Conservation (phyloP, 2,888 invertebrate genomes). For the Drosophila paracracens region DNA sequence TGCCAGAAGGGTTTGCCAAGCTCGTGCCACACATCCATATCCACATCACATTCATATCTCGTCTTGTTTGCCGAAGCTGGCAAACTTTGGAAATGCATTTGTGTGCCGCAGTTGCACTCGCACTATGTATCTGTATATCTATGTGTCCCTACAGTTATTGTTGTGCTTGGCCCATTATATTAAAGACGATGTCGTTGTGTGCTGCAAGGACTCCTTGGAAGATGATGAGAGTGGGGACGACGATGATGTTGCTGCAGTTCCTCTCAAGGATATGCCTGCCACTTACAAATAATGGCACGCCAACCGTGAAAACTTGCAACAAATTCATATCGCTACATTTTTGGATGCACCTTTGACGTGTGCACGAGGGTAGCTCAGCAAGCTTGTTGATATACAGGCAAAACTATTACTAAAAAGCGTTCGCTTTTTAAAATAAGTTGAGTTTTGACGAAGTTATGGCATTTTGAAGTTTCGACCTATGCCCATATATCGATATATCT, state of each 20-base stretch:
- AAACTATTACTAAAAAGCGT: too few relatives aligned
- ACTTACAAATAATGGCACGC: conserved; percentile 69
- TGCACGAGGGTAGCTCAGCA: conserved; percentile 4
- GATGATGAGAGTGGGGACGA: conserved; percentile 4
- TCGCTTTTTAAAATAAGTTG: too few relatives aligned
- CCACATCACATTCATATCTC: conserved; percentile 9
- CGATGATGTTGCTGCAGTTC: conserved; percentile 52
- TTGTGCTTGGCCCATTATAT: conserved; percentile 45
- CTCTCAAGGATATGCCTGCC: conserved; percentile 49
- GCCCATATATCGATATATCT: too few relatives aligned
- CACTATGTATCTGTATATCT: background rate
- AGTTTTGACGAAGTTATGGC: too few relatives aligned
- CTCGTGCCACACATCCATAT: conserved; percentile 23
- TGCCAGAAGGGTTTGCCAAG: conserved; percentile 51
- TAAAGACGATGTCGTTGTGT: conserved; percentile 23
- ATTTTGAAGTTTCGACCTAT: too few relatives aligned
- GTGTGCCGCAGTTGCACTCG: conserved; percentile 14
- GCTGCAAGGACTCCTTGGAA: conserved; percentile 13
- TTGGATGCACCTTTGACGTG: conserved; percentile 4
- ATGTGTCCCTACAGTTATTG: conserved; percentile 27
- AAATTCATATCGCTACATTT: conserved; percentile 57
- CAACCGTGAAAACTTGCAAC: conserved; percentile 61
- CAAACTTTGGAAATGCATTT: conserved; percentile 58
- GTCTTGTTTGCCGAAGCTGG: conserved; percentile 14
- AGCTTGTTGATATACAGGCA: background rate